Conservation (phyloP, 2,888 invertebrate species). For the Dasypolia templi region DNA sequence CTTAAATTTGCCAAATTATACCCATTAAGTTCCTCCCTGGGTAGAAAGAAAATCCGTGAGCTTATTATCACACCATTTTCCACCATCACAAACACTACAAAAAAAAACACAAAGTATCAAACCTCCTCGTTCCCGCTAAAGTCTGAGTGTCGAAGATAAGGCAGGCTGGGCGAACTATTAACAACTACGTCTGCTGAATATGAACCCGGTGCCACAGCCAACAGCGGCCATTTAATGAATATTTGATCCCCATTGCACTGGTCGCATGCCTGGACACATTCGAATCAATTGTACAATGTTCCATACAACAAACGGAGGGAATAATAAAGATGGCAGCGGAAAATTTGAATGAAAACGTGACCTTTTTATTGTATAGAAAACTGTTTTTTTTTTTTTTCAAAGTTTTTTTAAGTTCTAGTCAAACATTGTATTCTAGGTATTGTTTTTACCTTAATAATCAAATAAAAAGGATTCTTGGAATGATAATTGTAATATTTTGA, state of each 20-base stretch:
- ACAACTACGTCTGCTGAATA: constrained; percentile 85
- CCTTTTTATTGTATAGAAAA: background rate
- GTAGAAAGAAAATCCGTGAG: background rate
- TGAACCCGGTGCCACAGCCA: constrained; percentile 77
- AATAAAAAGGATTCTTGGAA: too few relatives aligned
- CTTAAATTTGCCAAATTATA: background rate
- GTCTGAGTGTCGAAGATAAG: constrained; percentile 85
- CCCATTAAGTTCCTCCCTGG: too few relatives aligned
- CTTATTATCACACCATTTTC: background rate
- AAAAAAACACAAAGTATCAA: constrained; percentile 74
- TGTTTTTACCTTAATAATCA: too few relatives aligned
- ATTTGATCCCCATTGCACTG: constrained; percentile 82
- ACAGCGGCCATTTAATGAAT: constrained; percentile 84
- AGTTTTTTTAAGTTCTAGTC: background rate
- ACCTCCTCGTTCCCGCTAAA: constrained; percentile 66
- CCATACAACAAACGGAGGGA: constrained; percentile 62
- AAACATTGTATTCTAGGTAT: too few relatives aligned
- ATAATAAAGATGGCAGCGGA: constrained; percentile 49
- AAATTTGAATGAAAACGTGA: constrained; percentile 38
- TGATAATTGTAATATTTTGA: too few relatives aligned
- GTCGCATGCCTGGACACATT: constrained; percentile 76
- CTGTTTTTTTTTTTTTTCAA: background rate
- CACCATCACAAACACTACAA: background rate
- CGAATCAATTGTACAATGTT: constrained; percentile 79
- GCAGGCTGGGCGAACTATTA: constrained; percentile 84